Percentiles rank a stretch among this genome's conserved stretches.
Conservation (phyloP, 2,888 invertebrate species). For the Abrostola triplasia region DNA sequence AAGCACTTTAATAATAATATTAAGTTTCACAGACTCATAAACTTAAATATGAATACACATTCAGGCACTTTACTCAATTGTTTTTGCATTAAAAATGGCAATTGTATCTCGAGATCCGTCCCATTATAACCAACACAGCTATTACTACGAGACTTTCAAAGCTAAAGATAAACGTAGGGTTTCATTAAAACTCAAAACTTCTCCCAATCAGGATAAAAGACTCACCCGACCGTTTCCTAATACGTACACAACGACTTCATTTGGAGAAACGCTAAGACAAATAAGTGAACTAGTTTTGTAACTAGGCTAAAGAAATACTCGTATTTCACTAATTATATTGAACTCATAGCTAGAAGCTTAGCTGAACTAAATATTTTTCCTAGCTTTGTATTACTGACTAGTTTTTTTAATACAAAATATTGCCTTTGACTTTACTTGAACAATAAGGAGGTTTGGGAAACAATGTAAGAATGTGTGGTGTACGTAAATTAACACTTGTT, state of each 20-base stretch:
- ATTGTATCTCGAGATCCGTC: background rate
- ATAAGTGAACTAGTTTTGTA: constrained; percentile 3
- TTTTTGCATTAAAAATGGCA: background rate
- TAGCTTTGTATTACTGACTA: background rate
- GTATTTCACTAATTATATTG: background rate
- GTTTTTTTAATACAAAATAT: no score
- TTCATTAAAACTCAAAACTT: constrained; percentile 4
- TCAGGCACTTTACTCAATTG: no score
- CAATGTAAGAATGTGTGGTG: no score
- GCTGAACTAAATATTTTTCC: background rate
- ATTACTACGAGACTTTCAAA: background rate
- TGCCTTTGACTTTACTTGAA: no score
- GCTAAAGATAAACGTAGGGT: constrained; percentile 1
- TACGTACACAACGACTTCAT: constrained; percentile 5
- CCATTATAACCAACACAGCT: background rate
- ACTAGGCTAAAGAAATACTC: constrained; percentile 2
- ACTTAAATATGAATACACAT: no score
- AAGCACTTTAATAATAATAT: no score
- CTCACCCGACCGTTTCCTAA: constrained; percentile 1
- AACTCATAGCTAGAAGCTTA: background rate
- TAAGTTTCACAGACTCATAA: no score
- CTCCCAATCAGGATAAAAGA: constrained; percentile 4
- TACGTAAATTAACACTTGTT: no score
- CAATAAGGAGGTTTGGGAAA: no score
- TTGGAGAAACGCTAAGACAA: background rate